phyloP scores from a whole-genome alignment of 2,888 invertebrate genomes.

The Eupeodes luniger region DNA sequence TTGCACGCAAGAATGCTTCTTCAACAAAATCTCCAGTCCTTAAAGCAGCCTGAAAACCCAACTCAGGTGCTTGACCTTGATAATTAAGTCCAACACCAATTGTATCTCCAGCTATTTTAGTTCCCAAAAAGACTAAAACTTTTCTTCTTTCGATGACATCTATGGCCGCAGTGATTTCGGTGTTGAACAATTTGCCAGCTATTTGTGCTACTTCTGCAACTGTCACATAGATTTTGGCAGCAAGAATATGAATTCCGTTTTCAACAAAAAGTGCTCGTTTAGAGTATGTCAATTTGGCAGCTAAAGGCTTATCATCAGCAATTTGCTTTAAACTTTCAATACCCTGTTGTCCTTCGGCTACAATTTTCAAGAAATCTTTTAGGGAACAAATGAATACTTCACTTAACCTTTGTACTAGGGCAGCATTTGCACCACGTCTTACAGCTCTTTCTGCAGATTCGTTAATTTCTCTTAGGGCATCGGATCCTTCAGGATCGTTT shows the following conservation, averaged over 20 bases:
- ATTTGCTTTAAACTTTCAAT: background rate
- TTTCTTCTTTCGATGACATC: background rate
- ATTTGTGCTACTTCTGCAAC: background rate
- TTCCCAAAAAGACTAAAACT: background rate
- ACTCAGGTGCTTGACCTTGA: background rate
- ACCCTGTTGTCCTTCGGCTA: background rate
- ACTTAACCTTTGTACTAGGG: background rate
- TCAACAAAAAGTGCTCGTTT: background rate
- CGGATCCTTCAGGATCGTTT: background rate
- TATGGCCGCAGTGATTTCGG: background rate
- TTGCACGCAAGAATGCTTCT: background rate
- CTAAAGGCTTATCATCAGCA: background rate
- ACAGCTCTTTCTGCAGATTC: background rate
- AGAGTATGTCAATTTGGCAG: background rate
- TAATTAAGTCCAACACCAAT: background rate
- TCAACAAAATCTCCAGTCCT: background rate
- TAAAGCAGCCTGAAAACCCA: background rate
- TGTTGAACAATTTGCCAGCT: background rate
- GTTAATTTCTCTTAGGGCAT: background rate
- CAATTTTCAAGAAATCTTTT: background rate
- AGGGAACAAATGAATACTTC: background rate
- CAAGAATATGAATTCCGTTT: background rate
- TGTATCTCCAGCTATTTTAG: background rate
- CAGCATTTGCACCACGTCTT: background rate
- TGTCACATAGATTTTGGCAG: background rate